Percentiles rank a stretch among this genome's conserved stretches.
phyloP scores from a whole-genome alignment of 1,140 invertebrate genomes.

The Mercenaria mercenaria region DNA sequence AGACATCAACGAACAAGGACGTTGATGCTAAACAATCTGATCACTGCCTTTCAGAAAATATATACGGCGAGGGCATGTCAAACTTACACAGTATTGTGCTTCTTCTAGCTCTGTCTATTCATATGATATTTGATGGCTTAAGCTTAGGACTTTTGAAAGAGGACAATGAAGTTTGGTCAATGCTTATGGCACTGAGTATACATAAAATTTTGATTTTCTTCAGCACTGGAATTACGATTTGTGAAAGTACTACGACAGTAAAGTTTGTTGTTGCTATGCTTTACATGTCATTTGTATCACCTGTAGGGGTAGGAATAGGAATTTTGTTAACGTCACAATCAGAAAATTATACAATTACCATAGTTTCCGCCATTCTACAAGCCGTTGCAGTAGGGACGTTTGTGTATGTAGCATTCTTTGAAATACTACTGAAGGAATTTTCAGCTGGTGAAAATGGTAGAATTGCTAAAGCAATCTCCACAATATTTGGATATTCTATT shows the following conservation, averaged over 20 bases:
- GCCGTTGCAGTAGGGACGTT: constrained; percentile 95
- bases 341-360: constrained; percentile 66
- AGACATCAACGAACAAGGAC: neutral
- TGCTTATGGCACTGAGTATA: constrained; percentile 88
- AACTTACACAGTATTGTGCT: constrained; percentile 78
- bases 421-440: constrained; percentile 90
- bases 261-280: constrained; percentile 64
- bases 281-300: constrained; percentile 90
- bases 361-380: constrained; percentile 87
- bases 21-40: neutral
- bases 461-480: neutral
- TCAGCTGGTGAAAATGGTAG: neutral
- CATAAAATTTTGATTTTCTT: constrained; percentile 94
- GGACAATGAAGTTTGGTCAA: constrained; percentile 89
- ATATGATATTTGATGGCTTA: constrained; percentile 82
- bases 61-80: neutral
- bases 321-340: constrained; percentile 85
- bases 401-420: constrained; percentile 96
- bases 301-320: constrained; percentile 88
- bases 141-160: constrained; percentile 79
- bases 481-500: constrained; percentile 7
- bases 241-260: constrained; percentile 13
- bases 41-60: neutral
- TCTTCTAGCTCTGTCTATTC: constrained; percentile 78
- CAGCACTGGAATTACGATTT: constrained; percentile 89